These are phyloP conservation scores for Chloromyia formosa DNA, from an alignment of 2,888 invertebrate species.

Conservation along the genomic window DNA sequence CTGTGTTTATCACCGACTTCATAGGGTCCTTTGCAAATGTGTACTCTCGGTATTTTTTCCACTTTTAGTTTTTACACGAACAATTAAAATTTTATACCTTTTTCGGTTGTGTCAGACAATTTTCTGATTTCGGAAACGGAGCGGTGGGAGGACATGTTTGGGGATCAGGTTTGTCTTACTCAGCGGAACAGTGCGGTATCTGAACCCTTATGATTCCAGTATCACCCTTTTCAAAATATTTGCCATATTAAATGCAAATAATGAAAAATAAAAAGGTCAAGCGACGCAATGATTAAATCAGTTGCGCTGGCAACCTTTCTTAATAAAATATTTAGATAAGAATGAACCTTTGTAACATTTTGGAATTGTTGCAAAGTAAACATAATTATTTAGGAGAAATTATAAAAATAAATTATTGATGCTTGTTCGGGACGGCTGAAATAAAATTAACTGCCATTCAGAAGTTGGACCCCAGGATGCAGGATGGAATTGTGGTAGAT, in stretches of 20 bases:
- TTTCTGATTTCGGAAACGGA: not conserved
- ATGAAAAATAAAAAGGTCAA: slow-evolving; percentile 27
- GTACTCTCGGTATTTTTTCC: not conserved
- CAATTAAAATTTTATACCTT: slow-evolving; percentile 36
- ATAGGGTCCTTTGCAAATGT: slow-evolving; percentile 11
- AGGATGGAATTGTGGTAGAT: no score
- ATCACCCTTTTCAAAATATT: not conserved
- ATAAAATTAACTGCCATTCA: no score
- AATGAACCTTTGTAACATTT: not conserved
- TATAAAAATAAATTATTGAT: no score
- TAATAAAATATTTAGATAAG: slow-evolving; percentile 16
- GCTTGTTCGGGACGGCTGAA: no score
- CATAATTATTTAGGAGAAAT: slow-evolving; percentile 1
- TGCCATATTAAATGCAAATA: slow-evolving; percentile 30
- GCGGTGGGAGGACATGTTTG: no score
- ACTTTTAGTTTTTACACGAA: not conserved
- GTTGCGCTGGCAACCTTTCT: not conserved
- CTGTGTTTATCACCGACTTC: not conserved
- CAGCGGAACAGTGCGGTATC: not conserved
- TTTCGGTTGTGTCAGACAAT: not conserved
- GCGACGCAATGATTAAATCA: slow-evolving; percentile 24
- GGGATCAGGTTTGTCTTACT: not conserved
- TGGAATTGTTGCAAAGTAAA: not conserved
- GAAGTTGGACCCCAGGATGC: no score
- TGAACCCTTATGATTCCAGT: not conserved